Evolutionary conservation across 2,797 vertebrate species (phyloP).

Genomic region (Lutra lutra): DNA sequence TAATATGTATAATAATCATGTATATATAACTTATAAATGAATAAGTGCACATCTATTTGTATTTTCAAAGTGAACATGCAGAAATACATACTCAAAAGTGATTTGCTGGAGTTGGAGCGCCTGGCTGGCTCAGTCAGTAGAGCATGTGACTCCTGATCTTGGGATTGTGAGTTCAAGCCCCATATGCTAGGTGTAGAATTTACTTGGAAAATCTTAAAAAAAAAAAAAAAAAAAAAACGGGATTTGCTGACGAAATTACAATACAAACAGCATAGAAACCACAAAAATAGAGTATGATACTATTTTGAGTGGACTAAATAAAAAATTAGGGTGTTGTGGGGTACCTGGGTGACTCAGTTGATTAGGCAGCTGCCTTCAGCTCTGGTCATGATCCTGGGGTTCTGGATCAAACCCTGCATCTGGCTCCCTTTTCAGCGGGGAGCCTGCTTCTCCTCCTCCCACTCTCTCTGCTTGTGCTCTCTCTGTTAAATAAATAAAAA

Average conservation of each 20-base stretch:
- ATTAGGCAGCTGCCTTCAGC: no score
- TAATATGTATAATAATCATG: not conserved
- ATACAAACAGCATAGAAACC: not conserved
- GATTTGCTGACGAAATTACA: conserved; percentile 33
- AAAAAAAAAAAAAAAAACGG: not conserved
- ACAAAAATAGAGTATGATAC: not conserved
- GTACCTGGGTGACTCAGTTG: no score
- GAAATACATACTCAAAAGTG: conserved; percentile 22
- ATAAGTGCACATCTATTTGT: not conserved
- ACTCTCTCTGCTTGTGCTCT: no score
- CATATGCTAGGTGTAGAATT: not conserved
- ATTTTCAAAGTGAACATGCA: not conserved
- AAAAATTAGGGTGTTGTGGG: not conserved
- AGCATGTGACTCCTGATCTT: not conserved
- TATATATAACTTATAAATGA: not conserved
- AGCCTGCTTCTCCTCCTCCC: no score
- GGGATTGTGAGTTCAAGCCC: not conserved
- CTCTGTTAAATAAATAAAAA: no score
- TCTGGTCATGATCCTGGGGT: no score
- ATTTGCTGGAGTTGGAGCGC: not conserved
- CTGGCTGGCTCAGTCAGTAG: not conserved
- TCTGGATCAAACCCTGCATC: no score
- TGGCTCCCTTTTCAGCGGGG: no score
- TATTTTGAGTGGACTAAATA: not conserved
- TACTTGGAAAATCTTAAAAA: not conserved